These are phyloP conservation scores for Dasypus novemcinctus DNA, from an alignment of 2,113 vertebrate species.

Conservation along the genomic window DNA sequence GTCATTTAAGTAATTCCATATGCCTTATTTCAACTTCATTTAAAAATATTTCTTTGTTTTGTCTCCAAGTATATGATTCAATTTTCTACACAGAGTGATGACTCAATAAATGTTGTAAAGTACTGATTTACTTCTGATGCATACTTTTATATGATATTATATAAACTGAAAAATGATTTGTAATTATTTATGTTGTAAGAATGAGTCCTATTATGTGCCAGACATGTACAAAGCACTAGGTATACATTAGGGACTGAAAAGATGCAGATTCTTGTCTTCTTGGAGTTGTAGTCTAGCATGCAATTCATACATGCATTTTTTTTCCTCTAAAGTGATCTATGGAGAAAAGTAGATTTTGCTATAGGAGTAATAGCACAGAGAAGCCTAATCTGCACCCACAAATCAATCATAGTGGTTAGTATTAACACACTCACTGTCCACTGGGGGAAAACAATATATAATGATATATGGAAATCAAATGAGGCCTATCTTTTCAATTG, in stretches of 20 bases:
- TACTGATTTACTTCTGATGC: not conserved
- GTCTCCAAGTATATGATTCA: not conserved
- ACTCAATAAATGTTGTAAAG: not conserved
- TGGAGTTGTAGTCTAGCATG: not conserved
- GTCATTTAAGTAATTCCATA: not conserved
- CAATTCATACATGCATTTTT: not conserved
- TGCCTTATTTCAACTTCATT: slow-evolving; percentile 26
- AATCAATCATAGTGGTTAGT: not conserved
- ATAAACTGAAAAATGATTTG: not conserved
- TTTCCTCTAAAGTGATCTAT: not conserved
- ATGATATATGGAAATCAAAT: not conserved
- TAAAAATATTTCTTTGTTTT: slow-evolving; percentile 27
- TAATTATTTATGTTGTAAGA: not conserved
- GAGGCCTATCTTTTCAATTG: not conserved
- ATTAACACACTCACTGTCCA: not conserved
- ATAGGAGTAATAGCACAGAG: not conserved
- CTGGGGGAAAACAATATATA: not conserved
- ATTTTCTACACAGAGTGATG: not conserved
- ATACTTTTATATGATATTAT: not conserved
- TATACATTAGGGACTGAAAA: not conserved
- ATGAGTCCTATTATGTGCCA: not conserved
- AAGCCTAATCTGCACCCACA: not conserved
- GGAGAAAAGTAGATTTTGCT: not conserved
- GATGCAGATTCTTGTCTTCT: not conserved
- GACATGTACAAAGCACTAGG: not conserved